Evolutionary conservation across 2,888 invertebrate genomes (phyloP), one percentile per base, ranked within the genome.

Genomic region (Dinocampus coccinellae): DNA sequence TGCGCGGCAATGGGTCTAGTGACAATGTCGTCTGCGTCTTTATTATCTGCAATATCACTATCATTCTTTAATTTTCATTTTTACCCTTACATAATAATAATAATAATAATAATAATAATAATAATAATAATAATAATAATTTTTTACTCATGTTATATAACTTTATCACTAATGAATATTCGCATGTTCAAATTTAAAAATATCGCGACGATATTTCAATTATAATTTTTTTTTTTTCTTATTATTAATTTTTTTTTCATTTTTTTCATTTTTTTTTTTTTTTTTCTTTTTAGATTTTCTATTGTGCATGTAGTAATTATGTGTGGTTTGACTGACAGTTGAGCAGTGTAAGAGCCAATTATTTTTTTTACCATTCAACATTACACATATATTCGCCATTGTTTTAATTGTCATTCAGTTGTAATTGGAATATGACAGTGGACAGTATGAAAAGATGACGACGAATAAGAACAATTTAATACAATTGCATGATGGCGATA

Each of bases 261-360:
- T n/a, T 57, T 13, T 57, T 26, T 13, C 24, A 57, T 22, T 26
- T 26, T 33, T 16, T 16, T 16, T 58, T 34, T 9, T 11, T 33
- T 58, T n/a, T 26, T 55, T 24, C 24, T 24, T 55, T 55, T 6
- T 7, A 9, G 1, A 26, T 26, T 24, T 13, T 13, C 7, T 7
- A 55, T n/a, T n/a, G n/a, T n/a, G n/a, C n/a, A n/a, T n/a, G 2
- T 24, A 26, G 13, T 55, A 55, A 55, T 58, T 33, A 58, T 58
- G 13, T 58, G 20, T n/a, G 16, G 47, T 47, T 58, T 58, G 58
- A 58, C 33, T 58, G 58, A 58, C 58, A 33, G 33, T 34, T 58
- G 24, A 55, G 20, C 33, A 58, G 58, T 34, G 16, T 33, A 16
- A 20, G 33, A 33, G 58, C 58, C 58, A 58, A 58, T 58, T 58